A percentile compares a stretch with the other conserved stretches of the same genome.
phyloP scores from a whole-genome alignment of 2,797 vertebrate species.

The Gallirallus australis region DNA sequence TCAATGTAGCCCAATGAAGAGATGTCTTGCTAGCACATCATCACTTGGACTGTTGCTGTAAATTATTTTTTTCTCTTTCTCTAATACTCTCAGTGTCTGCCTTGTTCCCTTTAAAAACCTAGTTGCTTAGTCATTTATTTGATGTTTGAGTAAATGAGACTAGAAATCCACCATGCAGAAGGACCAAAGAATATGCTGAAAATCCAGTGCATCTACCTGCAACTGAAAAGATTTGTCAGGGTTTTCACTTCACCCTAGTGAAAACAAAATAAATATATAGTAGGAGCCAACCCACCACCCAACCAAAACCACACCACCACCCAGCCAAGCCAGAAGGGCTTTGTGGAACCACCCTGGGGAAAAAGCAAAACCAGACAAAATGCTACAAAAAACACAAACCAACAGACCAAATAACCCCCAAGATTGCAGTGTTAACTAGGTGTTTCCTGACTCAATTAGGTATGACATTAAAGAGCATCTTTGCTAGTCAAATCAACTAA shows the following conservation, averaged over 20 bases:
- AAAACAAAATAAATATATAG: background rate
- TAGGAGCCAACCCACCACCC: fast-evolving
- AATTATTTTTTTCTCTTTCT: background rate
- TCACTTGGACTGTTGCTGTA: background rate
- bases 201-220: background rate
- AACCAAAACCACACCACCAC: background rate
- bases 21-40: background rate
- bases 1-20: background rate
- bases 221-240: background rate
- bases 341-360: fast-evolving
- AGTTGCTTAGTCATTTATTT: background rate
- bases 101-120: background rate
- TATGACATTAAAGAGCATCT: background rate
- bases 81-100: background rate
- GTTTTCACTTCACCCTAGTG: background rate
- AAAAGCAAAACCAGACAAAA: background rate
- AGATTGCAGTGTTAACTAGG: background rate
- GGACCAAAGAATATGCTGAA: background rate
- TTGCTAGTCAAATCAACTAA: background rate
- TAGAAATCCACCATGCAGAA: background rate
- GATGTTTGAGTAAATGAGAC: background rate
- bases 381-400: fast-evolving
- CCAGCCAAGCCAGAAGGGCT: background rate
- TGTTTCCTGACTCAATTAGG: background rate
- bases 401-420: background rate